These are phyloP conservation scores for Chaenodraco wilsoni DNA, from an alignment of 2,797 vertebrate species.

Conservation along the genomic window DNA sequence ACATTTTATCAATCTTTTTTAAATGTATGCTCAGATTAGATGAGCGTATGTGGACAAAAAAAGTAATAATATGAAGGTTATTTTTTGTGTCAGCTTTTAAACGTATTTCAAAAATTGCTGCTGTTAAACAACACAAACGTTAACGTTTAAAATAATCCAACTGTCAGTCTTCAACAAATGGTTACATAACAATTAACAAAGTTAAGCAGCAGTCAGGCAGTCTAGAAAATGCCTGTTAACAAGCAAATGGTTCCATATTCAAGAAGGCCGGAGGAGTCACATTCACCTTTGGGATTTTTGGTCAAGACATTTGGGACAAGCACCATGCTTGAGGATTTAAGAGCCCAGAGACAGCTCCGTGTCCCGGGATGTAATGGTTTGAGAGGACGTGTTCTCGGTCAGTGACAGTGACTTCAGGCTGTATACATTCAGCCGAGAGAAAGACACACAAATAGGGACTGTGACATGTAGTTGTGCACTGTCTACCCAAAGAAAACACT, in stretches of 20 bases:
- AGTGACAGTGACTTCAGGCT: not conserved
- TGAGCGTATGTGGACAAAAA: not conserved
- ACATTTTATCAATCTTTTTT: conserved; percentile 7
- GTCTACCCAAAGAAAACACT: not conserved
- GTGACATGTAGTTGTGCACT: not conserved
- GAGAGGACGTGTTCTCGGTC: not conserved
- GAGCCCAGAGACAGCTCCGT: not conserved
- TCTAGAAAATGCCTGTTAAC: not conserved
- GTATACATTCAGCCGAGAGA: not conserved
- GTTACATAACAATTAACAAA: conserved; percentile 5
- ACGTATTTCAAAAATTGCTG: not conserved
- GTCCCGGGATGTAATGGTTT: conserved; percentile 6
- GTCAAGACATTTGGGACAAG: not conserved
- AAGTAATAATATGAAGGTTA: not conserved
- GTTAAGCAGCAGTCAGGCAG: not conserved
- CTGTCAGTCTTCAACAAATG: conserved; percentile 12
- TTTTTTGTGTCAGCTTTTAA: not conserved
- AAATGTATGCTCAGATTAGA: not conserved
- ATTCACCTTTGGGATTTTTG: not conserved
- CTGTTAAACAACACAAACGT: not conserved
- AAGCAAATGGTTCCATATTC: not conserved
- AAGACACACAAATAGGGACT: not conserved
- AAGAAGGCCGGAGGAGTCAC: not conserved
- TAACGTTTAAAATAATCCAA: conserved; percentile 4
- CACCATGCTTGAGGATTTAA: not conserved